Evolutionary conservation across 2,113 vertebrate genomes (phyloP).

Genomic region (Oenanthe melanoleuca): DNA sequence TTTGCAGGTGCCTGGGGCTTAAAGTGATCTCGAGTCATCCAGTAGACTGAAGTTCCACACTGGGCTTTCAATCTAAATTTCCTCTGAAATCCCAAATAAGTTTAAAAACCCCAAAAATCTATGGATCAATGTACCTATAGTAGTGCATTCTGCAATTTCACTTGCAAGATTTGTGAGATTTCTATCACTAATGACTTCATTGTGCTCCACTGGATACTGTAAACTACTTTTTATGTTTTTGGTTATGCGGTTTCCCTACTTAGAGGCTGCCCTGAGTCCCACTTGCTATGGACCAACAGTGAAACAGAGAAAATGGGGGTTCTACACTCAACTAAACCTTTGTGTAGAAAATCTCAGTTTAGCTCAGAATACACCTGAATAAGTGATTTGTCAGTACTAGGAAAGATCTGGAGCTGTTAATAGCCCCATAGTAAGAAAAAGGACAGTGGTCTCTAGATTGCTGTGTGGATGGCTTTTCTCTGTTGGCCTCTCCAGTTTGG

Average conservation of each 20-base stretch:
- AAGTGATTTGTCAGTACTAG: background rate
- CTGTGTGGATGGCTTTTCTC: background rate
- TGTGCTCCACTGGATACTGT: background rate
- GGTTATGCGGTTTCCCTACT: background rate
- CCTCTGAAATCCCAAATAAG: background rate
- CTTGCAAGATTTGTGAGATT: background rate
- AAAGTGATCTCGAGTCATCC: background rate
- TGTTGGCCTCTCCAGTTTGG: background rate
- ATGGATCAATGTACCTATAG: background rate
- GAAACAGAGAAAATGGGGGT: background rate
- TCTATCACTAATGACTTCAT: background rate
- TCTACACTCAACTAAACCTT: background rate
- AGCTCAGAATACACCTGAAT: background rate
- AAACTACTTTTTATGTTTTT: background rate
- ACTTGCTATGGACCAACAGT: background rate
- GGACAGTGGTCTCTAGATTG: background rate
- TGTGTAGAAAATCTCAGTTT: background rate
- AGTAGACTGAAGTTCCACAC: background rate
- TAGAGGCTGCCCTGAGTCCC: background rate
- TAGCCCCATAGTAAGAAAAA: background rate
- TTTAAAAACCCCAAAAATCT: accelerated
- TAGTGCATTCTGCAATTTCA: background rate
- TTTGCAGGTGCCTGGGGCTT: background rate
- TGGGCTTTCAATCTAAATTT: background rate
- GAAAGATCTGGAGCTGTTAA: background rate